Base-by-base conservation (phyloP, 2,888 invertebrate genomes). In the Mythimna pallens region DNA sequence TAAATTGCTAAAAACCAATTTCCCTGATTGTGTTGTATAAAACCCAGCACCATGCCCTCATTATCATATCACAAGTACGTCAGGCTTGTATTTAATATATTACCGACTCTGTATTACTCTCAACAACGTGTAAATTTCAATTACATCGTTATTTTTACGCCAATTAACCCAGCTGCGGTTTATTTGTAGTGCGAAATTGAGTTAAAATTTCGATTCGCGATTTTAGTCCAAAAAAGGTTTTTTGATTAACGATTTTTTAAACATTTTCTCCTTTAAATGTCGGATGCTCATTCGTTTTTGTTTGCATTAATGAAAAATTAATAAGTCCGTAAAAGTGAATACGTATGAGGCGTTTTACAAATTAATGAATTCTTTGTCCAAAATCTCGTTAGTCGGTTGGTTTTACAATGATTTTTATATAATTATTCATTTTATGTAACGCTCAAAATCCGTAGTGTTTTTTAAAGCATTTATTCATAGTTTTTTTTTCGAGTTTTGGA, bases 121-220 rank as follows among this genome's bases (percentile, higher is more conserved):
- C 82, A 85, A 87, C 89, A 84, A 87, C 87, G 87, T 90, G 87
- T 88, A 88, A 90, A 91, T 91, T 92, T 91, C 88, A 91, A 92
- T 93, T 92, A 93, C 94, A 89, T 94, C 94, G 93, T 95, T 95
- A 95, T 95, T 94, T 95, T 95, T 93, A 94, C 93, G 95, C 93
- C 93, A 95, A 95, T 95, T 95, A 94, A 93, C 90, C 92, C 67
- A 80, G 69, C 83, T 89, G 92, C 89, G 92, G 90, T 90, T 86
- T 91, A 90, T 91, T 93, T 91, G 87, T 87, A 87, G 84, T 82
- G 75, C 66, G 78, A 79, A 82, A 81, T 86, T 79, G 81, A 80
- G 87, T 86, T 81, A 79, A 89, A 85, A 87, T 89, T 89, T 87
- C 82, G 86, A 90, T 89, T 85, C 58, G 87, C 79, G 87, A 81